Base-by-base conservation (phyloP, 2,113 vertebrate genomes). In the Crotalus tigris region DNA sequence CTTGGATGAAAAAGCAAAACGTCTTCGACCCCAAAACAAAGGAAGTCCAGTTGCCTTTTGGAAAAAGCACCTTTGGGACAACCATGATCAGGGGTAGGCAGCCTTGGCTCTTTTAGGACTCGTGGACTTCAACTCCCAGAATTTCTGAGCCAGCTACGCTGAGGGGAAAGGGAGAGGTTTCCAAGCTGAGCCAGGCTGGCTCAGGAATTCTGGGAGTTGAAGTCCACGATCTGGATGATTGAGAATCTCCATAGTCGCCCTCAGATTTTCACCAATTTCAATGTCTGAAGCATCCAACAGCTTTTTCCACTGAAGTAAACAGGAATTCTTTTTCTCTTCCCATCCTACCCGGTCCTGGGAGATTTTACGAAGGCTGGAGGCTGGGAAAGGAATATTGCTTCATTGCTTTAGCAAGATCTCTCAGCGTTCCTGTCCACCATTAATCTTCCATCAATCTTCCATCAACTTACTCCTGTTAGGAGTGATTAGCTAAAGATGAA, bases 401-500 rank as follows among this genome's bases (percentile, higher is more conserved):
- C 46, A 85, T 44, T 2, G 55, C 13, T 90, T 64, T 89, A 49
- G 90, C 39, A 91, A 87, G 69, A 88, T 85, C 90, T 12, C 46
- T 26, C 44, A 6, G 3, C 8, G 26, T 49, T 24, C 46, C 85
- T 86, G 46, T 10, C 85, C 12, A 19, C 69, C 88, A 86, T 87
- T 89, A 91, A 94, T n/a, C 61, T 64, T 19, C 88, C 94, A 51
- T 51, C 13, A 9, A 19, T 75, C 29, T 69, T 89, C 39, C 39
- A 39, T 88, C 21, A 44, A 64, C 46, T 24, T 49, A 61, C n/a
- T 94, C 91, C 58, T 49, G 88, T 69, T 75, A 49, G 51, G 26
- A 94, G 91, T 12, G 23, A 15, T 93, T 0, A 0, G 90, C 91
- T 49, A 93, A 94, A 92, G 92, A 85, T 91, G 91, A 90, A 94